These are phyloP conservation scores for Diarsia brunnea DNA, from an alignment of 2,888 invertebrate genomes.

Conservation along the genomic window DNA sequence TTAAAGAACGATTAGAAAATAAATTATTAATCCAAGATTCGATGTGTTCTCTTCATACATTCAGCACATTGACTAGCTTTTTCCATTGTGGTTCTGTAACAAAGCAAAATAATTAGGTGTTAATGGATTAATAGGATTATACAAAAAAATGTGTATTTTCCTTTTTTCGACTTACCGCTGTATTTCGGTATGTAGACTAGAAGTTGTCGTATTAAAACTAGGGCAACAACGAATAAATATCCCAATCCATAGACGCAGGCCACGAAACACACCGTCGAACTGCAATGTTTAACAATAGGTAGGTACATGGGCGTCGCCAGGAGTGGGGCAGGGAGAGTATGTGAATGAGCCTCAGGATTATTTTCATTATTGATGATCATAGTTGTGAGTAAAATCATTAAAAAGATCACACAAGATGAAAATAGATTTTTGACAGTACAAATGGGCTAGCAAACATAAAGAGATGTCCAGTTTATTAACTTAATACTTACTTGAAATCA, in stretches of 20 bases:
- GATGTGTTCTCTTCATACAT: slow-evolving; percentile 67
- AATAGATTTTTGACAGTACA: not conserved
- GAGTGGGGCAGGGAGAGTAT: not conserved
- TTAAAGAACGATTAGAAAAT: slow-evolving; percentile 15
- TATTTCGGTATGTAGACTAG: slow-evolving; percentile 87
- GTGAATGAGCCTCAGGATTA: not conserved
- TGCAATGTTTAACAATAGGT: slow-evolving; percentile 72
- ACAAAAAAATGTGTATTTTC: not conserved
- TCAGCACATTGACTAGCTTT: slow-evolving; percentile 77
- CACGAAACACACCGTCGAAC: slow-evolving; percentile 90
- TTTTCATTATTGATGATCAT: not conserved
- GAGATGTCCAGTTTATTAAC: not conserved
- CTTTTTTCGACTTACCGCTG: slow-evolving; percentile 75
- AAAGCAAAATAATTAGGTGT: not conserved
- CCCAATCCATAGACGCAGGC: slow-evolving; percentile 88
- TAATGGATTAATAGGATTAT: not conserved
- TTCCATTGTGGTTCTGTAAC: slow-evolving; percentile 83
- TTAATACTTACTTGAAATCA: slow-evolving; percentile 92
- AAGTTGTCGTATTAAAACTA: slow-evolving; percentile 86
- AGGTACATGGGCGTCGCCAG: not conserved
- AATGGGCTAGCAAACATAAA: not conserved
- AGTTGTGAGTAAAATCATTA: not conserved
- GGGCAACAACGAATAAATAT: slow-evolving; percentile 83
- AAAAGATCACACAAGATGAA: not conserved
- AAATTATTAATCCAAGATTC: slow-evolving; percentile 28